Conservation (phyloP, 2,113 vertebrate species). For the Varanus komodoensis region DNA sequence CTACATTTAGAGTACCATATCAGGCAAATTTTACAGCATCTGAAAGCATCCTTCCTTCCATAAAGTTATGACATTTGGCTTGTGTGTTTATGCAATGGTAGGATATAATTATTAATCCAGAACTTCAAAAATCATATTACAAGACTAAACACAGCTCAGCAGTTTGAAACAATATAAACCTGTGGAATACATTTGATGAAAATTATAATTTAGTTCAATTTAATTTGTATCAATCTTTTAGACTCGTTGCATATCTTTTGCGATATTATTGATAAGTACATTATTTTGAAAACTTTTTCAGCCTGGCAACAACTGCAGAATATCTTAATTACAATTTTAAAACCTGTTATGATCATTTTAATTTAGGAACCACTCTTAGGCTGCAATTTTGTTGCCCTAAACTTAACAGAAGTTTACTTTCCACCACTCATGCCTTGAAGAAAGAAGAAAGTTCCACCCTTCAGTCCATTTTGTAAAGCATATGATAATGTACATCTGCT, state of each 20-base stretch:
- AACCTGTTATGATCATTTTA: neutral
- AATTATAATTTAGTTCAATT: conserved; percentile 46
- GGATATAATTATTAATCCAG: conserved; percentile 39
- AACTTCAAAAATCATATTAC: conserved; percentile 47
- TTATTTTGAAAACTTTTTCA: neutral
- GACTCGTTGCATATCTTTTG: neutral
- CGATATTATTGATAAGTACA: neutral
- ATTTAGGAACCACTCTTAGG: neutral
- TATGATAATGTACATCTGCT: neutral
- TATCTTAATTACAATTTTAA: neutral
- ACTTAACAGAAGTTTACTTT: too few relatives aligned
- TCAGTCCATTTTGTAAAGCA: neutral
- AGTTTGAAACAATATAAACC: conserved; percentile 35
- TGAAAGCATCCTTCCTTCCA: conserved; percentile 53
- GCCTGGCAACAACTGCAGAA: neutral
- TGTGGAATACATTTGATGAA: conserved; percentile 51
- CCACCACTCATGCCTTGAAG: neutral
- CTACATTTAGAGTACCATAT: neutral
- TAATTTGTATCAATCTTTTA: conserved; percentile 47
- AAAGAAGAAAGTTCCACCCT: neutral
- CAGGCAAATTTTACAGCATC: conserved; percentile 28
- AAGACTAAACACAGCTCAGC: conserved; percentile 42
- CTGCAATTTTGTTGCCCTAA: neutral
- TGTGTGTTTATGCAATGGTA: conserved; percentile 34
- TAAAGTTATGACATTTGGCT: conserved; percentile 42